Base-by-base conservation (phyloP, 2,113 vertebrate species). In the Toxostoma redivivum region DNA sequence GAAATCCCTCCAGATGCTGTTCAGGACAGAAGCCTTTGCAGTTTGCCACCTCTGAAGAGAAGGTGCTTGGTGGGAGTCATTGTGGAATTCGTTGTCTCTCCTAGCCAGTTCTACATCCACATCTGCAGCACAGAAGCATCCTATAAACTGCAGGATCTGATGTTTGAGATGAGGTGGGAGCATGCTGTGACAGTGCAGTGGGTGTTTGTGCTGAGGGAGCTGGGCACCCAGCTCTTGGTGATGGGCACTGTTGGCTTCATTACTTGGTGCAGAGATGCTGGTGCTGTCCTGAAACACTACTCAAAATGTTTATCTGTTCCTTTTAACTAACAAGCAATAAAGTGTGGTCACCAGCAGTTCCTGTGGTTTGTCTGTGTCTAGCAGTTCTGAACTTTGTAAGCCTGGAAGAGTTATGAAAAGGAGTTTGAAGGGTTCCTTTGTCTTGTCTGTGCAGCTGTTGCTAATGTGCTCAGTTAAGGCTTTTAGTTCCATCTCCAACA, bases 151-250 rank as follows among this genome's bases (percentile, higher is more conserved):
- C 98, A 98, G 92, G 97, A 99, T 86, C 98, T 99, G 98, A 99
- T 99, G 98, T 92, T 99, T 82, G 98, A 99, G 91, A 99, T 99
- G 99, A 98, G 99, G 99, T 99, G 88, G 7, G 97, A 76, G 37
- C 56, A 19, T 11, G 6, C 44, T 83, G 0, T n/a, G 17, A n/a
- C 27, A 37, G 7, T 50, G 77, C 37, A 37, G 28, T 30, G 12
- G 25, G 38, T 76, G 72, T 53, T 21, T 54, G 64, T 7, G 19
- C 50, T 65, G 56, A 58, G 88, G 62, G 64, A 83, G 8, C 10
- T 4, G 33, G 48, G 21, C 67, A 65, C 17, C 30, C 56, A 85
- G 28, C 50, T 60, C 15, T 8, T 47, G 28, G 11, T 50, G 66
- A 1, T 18, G 37, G 56, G 58, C 51, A 12, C 60, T 86, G 56